Evolutionary conservation across 2,797 vertebrate genomes (phyloP), one percentile per base, ranked within the genome.

Genomic region (Poeciliopsis paucimaculata): DNA sequence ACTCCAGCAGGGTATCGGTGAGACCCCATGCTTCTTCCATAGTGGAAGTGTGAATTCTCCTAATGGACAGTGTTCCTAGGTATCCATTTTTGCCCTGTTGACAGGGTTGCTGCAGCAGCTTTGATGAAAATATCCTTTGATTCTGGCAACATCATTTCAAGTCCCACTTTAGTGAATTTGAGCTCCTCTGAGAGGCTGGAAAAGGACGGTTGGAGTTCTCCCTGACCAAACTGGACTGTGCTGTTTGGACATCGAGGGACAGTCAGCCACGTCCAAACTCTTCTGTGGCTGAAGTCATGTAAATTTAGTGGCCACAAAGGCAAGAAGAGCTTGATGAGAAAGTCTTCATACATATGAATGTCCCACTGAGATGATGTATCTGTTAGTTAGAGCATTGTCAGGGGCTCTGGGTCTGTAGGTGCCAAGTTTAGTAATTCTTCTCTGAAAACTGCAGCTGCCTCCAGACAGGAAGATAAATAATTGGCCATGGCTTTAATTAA

Each of bases 361-460:
- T 7, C 23, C 39, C 23, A 12, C 15, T 7, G 45, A n/a, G 12
- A 45, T 45, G 13, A 71, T 45, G 13, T 3, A 43, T 12, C 41
- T 43, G 68, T 45, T 43, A 13, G 66, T 2, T 45, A 15, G 41
- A 45, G 39, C 11, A n/a, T n/a, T n/a, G 41, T 43, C 26, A 16
- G 41, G 41, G 26, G 41, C 26, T 43, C 36, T 70, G 5, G 11
- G 75, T 9, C n/a, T 34, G 2, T 47, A 36, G 12, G 55, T 13
- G 16, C 43, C 23, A 3, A 15, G 26, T 49, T 83, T 83, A 57
- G 53, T 28, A 12, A 28, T 57, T 57, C 53, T 57, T 57, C 39
- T 70, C 66, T 70, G 36, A 70, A 82, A 85, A n/a, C 62, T 15
- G 46, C 76, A 76, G 74, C 76, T 77, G 80, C 55, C 75, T 81